Evolutionary conservation across 2,797 vertebrate species (phyloP).

Genomic region (Chelon auratus): DNA sequence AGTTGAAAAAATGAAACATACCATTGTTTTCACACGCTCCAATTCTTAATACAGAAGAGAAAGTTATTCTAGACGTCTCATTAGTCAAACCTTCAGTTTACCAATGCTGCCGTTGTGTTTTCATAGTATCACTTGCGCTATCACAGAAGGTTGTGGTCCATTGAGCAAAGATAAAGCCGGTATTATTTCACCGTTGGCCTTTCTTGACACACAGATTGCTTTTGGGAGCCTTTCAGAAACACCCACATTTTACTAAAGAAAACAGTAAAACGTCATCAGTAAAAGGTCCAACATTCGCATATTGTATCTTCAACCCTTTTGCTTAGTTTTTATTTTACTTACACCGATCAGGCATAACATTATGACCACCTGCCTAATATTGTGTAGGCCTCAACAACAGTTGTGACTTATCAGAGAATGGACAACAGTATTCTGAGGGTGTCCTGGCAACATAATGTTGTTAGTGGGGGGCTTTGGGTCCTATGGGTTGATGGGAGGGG

Average conservation of each 20-base stretch:
- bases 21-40: conserved; percentile 43
- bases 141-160: conserved; percentile 69
- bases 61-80: conserved; percentile 67
- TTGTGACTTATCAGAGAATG: too few species aligned
- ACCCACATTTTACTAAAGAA: conserved; percentile 24
- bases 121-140: conserved; percentile 75
- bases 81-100: conserved; percentile 73
- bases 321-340: neutral
- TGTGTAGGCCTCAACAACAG: too few species aligned
- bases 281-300: neutral
- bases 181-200: conserved; percentile 76
- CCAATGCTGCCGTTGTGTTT: conserved; percentile 66
- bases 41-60: conserved; percentile 55
- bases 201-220: conserved; percentile 60
- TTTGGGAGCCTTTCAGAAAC: conserved; percentile 57
- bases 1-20: too few species aligned
- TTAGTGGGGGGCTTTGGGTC: too few species aligned
- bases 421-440: too few species aligned
- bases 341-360: too few species aligned
- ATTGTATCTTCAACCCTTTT: neutral
- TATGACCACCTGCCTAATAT: too few species aligned
- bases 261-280: neutral
- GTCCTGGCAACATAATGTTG: too few species aligned
- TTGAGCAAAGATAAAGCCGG: conserved; percentile 74
- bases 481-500: too few species aligned